phyloP scores from a whole-genome alignment of 2,797 vertebrate genomes.

The Adrianichthys oophorus region DNA sequence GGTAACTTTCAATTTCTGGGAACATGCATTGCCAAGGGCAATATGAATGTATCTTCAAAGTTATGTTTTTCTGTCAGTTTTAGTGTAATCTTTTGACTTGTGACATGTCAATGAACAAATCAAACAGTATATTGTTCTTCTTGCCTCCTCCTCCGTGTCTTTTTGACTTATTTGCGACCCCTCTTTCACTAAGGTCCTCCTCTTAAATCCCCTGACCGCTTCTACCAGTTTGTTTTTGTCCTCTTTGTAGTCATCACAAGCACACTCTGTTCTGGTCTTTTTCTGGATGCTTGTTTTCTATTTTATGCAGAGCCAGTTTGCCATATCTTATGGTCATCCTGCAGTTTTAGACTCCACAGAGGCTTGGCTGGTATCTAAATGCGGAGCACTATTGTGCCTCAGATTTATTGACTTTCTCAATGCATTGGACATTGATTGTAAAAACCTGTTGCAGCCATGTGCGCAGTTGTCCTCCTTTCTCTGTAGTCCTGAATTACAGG shows the following conservation, averaged over 20 bases:
- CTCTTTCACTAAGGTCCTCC: slow-evolving; percentile 7
- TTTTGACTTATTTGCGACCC: slow-evolving; percentile 17
- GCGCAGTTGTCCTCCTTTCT: slow-evolving; percentile 3
- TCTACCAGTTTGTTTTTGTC: slow-evolving; percentile 17
- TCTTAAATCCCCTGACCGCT: slow-evolving; percentile 1
- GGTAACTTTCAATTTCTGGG: too few species aligned
- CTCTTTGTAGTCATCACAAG: slow-evolving; percentile 2
- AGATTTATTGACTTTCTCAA: neutral
- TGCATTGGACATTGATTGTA: neutral
- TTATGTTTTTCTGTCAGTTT: too few species aligned
- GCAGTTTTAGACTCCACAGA: neutral
- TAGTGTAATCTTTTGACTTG: too few species aligned
- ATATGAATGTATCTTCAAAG: too few species aligned
- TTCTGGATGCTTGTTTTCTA: slow-evolving; percentile 2
- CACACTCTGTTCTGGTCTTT: slow-evolving; percentile 1
- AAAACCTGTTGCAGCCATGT: neutral
- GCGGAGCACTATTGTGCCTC: neutral
- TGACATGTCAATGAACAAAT: too few species aligned
- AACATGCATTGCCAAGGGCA: too few species aligned
- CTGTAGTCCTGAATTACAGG: slow-evolving; percentile 22
- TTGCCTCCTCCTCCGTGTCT: neutral
- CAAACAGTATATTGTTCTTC: too few species aligned
- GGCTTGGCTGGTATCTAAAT: slow-evolving; percentile 2
- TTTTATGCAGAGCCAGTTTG: slow-evolving; percentile 3
- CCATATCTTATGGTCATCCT: neutral